Base-by-base conservation (phyloP, 2,113 vertebrate species). In the Istiophorus platypterus region DNA sequence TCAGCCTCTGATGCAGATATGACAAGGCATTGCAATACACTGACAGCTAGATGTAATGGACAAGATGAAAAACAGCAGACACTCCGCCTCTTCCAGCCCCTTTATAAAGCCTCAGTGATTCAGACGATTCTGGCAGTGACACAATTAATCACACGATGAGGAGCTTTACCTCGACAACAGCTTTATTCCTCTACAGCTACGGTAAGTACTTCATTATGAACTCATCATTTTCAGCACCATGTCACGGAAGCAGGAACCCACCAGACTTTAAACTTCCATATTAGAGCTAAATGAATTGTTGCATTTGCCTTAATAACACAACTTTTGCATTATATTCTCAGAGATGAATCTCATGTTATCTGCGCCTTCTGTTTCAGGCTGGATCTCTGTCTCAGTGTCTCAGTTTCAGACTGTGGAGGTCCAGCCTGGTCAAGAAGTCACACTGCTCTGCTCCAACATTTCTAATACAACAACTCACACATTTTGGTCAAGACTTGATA, bases 331-430 rank as follows among this genome's bases (percentile, higher is more conserved):
- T 49, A 49, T 22, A 49, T 6, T 20, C 47, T 49, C 18, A 41
- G 26, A 31, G 27, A 24, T n/a, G 26, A 45, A 10, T 22, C 1
- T 45, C 17, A 0, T 18, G 0, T 57, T 63, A 7, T 73, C 2
- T 26, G 14, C 76, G 18, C 5, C 72, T 20, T 63, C 42, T 69
- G n/a, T 77, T 61, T 82, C 67, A 82, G 74, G 15, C 14, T 72
- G 74, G 52, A 2, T 56, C 45, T 67, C 24, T n/a, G 70, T 27
- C 22, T 56, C 72, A 9, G 59, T 3, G 0, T 56, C 54, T 65
- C 51, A 34, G 41, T 65, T 29, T 82, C 29, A 65, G 51, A 65
- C 24, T 71, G n/a, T 82, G 66, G n/a, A 75, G 65, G 47, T 82
- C 58, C 59, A 64, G 41, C 0, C 31, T 13, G 0, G 66, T 0